Conservation (phyloP, 2,797 vertebrate species). For the Merluccius polli region DNA sequence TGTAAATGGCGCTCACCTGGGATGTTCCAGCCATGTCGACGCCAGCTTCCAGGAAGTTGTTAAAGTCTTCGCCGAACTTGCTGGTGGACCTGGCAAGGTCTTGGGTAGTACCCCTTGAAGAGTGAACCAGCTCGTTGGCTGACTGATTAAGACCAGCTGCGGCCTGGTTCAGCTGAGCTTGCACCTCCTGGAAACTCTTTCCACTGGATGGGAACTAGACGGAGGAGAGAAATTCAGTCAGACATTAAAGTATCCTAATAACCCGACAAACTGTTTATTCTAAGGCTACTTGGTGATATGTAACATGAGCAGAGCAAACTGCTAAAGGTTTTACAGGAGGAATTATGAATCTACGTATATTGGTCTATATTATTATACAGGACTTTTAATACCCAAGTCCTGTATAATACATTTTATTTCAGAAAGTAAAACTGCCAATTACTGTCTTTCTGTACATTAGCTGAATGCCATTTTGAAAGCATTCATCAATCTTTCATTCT, state of each 20-base stretch:
- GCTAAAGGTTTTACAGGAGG: background rate
- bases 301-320: background rate
- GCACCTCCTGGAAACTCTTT: slow-evolving; percentile 92
- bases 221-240: background rate
- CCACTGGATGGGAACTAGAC: slow-evolving; percentile 87
- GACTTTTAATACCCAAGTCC: background rate
- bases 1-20: slow-evolving; percentile 67
- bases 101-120: slow-evolving; percentile 89
- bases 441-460: too few relatives aligned
- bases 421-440: background rate
- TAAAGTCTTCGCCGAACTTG: slow-evolving; percentile 95
- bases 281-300: background rate
- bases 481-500: too few relatives aligned
- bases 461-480: too few relatives aligned
- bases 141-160: slow-evolving; percentile 93
- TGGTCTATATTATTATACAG: background rate
- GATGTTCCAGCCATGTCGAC: slow-evolving; percentile 97
- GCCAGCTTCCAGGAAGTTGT: slow-evolving; percentile 89
- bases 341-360: too few relatives aligned
- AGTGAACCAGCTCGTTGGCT: slow-evolving; percentile 92
- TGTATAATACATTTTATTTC: background rate
- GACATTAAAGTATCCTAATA: background rate
- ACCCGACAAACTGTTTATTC: background rate
- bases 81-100: slow-evolving; percentile 88
- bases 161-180: slow-evolving; percentile 85